phyloP scores from a whole-genome alignment of 2,113 vertebrate genomes.

The Anthoscopus minutus region DNA sequence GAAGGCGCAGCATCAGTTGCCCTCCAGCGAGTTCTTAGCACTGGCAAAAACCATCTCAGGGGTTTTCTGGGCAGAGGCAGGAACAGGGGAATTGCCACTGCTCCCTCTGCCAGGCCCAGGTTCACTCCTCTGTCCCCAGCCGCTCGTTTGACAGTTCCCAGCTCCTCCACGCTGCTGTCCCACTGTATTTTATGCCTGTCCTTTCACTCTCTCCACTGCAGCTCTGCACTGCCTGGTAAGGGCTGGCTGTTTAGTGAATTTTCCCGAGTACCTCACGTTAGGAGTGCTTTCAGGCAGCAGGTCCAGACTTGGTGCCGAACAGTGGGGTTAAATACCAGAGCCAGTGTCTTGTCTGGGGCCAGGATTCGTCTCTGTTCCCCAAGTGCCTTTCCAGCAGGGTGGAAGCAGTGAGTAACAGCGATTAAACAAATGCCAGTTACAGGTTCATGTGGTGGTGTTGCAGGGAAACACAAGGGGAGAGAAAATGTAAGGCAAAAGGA shows the following conservation, averaged over 20 bases:
- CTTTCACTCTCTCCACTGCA: background rate
- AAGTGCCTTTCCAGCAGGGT: background rate
- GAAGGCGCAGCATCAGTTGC: background rate
- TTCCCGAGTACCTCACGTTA: accelerated
- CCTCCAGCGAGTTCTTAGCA: background rate
- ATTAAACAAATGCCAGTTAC: background rate
- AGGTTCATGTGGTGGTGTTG: background rate
- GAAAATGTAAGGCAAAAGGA: background rate
- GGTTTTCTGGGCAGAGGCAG: background rate
- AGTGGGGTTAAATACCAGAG: background rate
- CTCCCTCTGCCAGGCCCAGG: background rate
- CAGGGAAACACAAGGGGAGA: background rate
- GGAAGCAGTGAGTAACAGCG: background rate
- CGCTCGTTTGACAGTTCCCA: background rate
- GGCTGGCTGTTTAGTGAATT: background rate
- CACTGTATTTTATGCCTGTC: background rate
- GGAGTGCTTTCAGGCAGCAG: background rate
- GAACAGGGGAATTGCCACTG: background rate
- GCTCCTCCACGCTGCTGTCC: background rate
- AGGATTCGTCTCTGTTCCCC: background rate
- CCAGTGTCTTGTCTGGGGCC: accelerated
- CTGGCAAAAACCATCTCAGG: background rate
- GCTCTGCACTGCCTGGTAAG: background rate
- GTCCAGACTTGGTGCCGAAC: accelerated
- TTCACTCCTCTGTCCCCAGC: background rate